Evolutionary conservation across 2,797 vertebrate species (phyloP), one percentile per base, ranked within the genome.

Genomic region (Rhinoraja longicauda): DNA sequence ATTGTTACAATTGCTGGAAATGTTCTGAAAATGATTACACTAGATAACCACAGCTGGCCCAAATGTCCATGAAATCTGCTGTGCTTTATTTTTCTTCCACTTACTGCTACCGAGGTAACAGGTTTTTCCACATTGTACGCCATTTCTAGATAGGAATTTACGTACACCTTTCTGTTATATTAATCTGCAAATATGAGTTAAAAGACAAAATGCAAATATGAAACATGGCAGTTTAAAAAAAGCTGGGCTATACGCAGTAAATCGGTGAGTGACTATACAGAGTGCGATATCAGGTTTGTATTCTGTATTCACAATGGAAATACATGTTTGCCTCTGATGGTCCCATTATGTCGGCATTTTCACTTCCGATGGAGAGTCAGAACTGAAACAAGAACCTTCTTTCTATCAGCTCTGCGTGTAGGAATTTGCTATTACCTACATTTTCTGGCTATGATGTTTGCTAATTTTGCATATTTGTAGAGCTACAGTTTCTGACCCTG

Each of bases 21-120:
- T 92, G 70, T 75, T 92, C 70, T 92, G n/a, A 73, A 91, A 92
- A 53, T 75, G 70, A 45, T 75, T 73, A 29, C 70, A 92, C 70
- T 26, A 57, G 70, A n/a, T 90, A 92, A 75, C 36, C 26, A 75
- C 36, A n/a, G 90, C 90, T 92, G 39, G 24, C 57, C 39, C 88
- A 91, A 91, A 70, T 91, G 86, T 91, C 88, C 70, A 75, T 53
- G 67, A 73, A 91, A 91, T 92, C 36, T 92, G 67, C 90, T 73
- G 70, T 53, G 21, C 39, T 57, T 73, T n/a, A 26, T 73, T n/a
- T 53, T 2, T 73, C 73, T 53, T 13, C 90, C 70, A 53, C 70
- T 73, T 29, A 7, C 24, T 75, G 67, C 26, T 45, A 17, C 0
- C 57, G 70, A 70, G 57, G 67, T 29, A 39, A 72, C 70, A 13